Conservation (phyloP, 1,140 invertebrate species). For the Steinernema feltiae region DNA sequence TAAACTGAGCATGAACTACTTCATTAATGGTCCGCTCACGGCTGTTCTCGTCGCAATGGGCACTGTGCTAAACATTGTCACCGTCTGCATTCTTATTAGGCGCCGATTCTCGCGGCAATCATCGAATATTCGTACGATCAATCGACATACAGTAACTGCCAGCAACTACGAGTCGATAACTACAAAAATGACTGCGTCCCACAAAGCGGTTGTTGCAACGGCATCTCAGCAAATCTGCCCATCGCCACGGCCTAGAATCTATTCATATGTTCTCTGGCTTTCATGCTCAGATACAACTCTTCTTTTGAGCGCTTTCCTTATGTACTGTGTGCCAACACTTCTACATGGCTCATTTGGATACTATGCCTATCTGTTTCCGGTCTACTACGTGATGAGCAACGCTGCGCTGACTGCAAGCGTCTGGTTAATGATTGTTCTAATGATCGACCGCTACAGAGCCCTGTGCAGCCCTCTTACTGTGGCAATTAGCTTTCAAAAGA, state of each 20-base stretch:
- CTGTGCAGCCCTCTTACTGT: slow-evolving; percentile 32
- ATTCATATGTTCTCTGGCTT: slow-evolving; percentile 41
- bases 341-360: slow-evolving; percentile 21
- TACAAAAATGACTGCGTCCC: not conserved
- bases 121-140: not conserved
- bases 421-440: slow-evolving; percentile 40
- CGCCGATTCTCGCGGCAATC: not conserved
- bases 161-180: not conserved
- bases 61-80: slow-evolving; percentile 6
- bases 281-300: slow-evolving; percentile 36
- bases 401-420: slow-evolving; percentile 37
- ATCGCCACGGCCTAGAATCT: slow-evolving; percentile 30
- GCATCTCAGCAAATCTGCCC: not conserved
- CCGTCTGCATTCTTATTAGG: not conserved
- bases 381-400: slow-evolving; percentile 36
- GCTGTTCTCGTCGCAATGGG: not conserved
- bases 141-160: not conserved
- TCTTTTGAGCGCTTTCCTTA: slow-evolving; percentile 36
- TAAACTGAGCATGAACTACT: slow-evolving; percentile 18
- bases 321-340: slow-evolving; percentile 40
- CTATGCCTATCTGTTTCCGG: slow-evolving; percentile 40
- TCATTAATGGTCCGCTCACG: slow-evolving; percentile 7
- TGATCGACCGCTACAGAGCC: slow-evolving; percentile 40
- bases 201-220: not conserved
- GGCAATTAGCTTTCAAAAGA: slow-evolving; percentile 18